Conservation (phyloP, 2,797 vertebrate species). For the Lithobates sylvaticus region DNA sequence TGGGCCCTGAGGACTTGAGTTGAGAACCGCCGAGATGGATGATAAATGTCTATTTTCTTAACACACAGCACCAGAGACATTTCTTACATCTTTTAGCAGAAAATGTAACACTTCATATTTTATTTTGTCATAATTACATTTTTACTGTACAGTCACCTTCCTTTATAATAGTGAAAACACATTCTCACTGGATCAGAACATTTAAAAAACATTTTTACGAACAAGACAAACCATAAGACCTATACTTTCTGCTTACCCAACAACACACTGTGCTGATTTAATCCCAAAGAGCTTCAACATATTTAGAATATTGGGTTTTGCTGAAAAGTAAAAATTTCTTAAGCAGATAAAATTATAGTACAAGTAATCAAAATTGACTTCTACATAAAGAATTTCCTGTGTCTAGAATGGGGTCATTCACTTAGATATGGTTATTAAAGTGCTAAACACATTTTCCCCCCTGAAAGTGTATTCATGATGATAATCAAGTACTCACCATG, state of each 20-base stretch:
- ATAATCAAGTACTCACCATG: too few relatives aligned
- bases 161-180: not conserved
- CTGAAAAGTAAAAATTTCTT: not conserved
- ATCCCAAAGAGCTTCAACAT: not conserved
- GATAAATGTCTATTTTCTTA: too few relatives aligned
- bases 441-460: not conserved
- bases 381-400: not conserved
- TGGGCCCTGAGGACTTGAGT: too few relatives aligned
- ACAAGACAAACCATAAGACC: not conserved
- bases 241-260: not conserved
- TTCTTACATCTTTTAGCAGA: not conserved
- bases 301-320: not conserved
- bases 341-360: not conserved
- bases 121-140: not conserved
- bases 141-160: not conserved
- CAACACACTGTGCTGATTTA: not conserved
- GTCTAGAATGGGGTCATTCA: not conserved
- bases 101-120: not conserved
- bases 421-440: not conserved
- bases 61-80: too few relatives aligned
- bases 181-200: not conserved
- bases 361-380: not conserved
- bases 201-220: not conserved
- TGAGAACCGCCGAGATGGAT: too few relatives aligned
- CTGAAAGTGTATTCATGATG: too few relatives aligned